Base-by-base conservation (phyloP, 2,888 invertebrate genomes). In the Pollenia griseotomentosa region DNA sequence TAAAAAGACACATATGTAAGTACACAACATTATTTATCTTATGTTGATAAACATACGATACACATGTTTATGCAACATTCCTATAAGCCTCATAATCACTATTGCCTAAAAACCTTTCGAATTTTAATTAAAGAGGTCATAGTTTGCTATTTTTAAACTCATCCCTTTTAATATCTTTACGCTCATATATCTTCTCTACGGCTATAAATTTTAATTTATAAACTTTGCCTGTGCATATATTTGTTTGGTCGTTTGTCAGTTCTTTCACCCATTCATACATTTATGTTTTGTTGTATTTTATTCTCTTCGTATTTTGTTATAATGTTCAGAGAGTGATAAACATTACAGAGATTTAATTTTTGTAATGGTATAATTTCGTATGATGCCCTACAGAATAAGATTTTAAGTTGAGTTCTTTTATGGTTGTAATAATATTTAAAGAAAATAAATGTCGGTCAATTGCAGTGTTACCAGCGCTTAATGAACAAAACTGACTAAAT, bases 141-240 rank as follows among this genome's bases (percentile, higher is more conserved):
- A 86, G 74, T 68, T 79, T 79, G 59, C 53, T 61, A 33, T 68
- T 48, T 40, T 74, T 74, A 70, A 68, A 46, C 53, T 59, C 68
- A 77, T 82, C 44, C 55, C 57, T 77, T 75, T 85, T 71, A 51
- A 77, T 59, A 82, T 73, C 44, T 82, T 46, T 77, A 53, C n/a
- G 16, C 59, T 82, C 46, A 66, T 82, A 73, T 59, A 55, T 75
- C 65, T 83, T 83, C 79, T 83, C 63, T 83, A 70, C 63, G 79
- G 83, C 83, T 42, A 86, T 86, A 86, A 79, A 86, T 86, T 86
- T 86, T 83, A 86, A 86, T 86, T 86, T 83, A 80, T 79, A 86
- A 86, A 83, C 75, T 79, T 86, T 86, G 53, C 73, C 33, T 79
- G 61, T 70, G 33, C 19, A 63, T 23, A 83, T 14, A 16, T 19